Conservation (phyloP, 2,797 vertebrate species). For the Chelidonichthys spinosus region DNA sequence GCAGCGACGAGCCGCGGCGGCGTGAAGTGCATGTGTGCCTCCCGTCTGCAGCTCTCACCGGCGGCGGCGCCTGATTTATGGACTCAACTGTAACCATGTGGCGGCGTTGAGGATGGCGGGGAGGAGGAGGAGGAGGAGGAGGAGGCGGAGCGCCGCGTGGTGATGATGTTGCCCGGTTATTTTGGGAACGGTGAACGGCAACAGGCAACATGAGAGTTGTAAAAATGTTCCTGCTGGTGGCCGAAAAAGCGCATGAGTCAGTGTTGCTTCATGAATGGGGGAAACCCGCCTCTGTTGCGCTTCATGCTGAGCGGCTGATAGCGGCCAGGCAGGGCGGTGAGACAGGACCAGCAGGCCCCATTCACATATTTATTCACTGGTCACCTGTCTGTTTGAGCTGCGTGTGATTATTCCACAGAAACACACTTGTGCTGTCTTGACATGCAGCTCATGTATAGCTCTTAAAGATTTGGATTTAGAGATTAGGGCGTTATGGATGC, state of each 20-base stretch:
- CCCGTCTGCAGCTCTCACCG: conserved; percentile 58
- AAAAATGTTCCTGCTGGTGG: conserved; percentile 56
- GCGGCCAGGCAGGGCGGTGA: conserved; percentile 33
- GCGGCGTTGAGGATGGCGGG: conserved; percentile 40
- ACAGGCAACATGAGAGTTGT: conserved; percentile 57
- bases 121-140: not conserved
- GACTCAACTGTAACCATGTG: conserved; percentile 83
- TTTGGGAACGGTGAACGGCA: conserved; percentile 63
- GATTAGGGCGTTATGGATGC: too few relatives aligned
- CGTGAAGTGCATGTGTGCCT: conserved; percentile 69
- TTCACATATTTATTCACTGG: not conserved
- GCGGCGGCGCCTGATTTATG: conserved; percentile 79
- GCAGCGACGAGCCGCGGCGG: conserved; percentile 75
- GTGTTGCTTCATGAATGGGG: conserved; percentile 66
- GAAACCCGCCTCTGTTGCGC: conserved; percentile 38
- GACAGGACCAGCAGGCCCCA: not conserved
- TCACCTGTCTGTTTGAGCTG: too few relatives aligned
- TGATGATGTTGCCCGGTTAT: conserved; percentile 50
- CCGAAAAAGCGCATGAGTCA: conserved; percentile 61
- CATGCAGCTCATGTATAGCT: too few relatives aligned
- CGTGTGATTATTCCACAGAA: too few relatives aligned
- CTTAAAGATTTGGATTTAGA: too few relatives aligned
- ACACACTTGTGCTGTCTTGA: too few relatives aligned
- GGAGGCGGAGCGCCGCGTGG: not conserved
- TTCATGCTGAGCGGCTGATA: conserved; percentile 31